Base-by-base conservation (phyloP, 2,113 vertebrate species). In the Sander lucioperca region DNA sequence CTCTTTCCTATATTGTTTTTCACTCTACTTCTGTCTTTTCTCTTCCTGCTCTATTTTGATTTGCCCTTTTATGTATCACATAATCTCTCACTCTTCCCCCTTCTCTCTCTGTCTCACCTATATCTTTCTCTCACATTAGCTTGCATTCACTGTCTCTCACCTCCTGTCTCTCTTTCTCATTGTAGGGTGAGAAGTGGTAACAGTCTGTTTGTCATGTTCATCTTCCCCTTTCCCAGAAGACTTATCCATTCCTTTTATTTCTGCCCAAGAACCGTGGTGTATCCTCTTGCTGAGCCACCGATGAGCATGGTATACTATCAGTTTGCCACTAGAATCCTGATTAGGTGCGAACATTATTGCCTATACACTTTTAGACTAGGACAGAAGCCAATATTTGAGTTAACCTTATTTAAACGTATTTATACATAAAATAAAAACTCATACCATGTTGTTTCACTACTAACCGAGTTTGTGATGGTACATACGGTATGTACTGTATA, bases 161-260 rank as follows among this genome's bases (percentile, higher is more conserved):
- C 64, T 75, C 27, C 76, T 27, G 58, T 69, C 79, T 51, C 33
- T 72, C 15, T 63, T 51, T 58, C 75, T 56, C 12, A 2, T 48
- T 63, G 69, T 47, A 27, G 47, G 78, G 72, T 85, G 59, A 77
- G 67, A 69, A 47, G 25, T 61, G 53, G 47, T 57, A 69, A 82
- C 63, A 74, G 76, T 54, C 51, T 77, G 69, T 81, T 74, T 79
- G 45, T 66, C 59, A 62, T 78, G 48, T 76, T 63, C n/a, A 75
- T 67, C 19, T 51, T 30, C 7, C 33, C 12, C 16, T 73, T 81
- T 64, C 39, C 57, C 39, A 12, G 3, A 51, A 56, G 61, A 74
- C 1, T 59, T 75, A 30, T 51, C 56, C 19, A 23, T 48, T 77
- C 36, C 16, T 68, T 77, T 69, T 74, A 72, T 83, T 76, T 72